Percentiles rank a stretch among this genome's conserved stretches.
These are phyloP conservation scores for Parascotia fuliginaria DNA, from an alignment of 2,888 invertebrate genomes.

Conservation along the genomic window DNA sequence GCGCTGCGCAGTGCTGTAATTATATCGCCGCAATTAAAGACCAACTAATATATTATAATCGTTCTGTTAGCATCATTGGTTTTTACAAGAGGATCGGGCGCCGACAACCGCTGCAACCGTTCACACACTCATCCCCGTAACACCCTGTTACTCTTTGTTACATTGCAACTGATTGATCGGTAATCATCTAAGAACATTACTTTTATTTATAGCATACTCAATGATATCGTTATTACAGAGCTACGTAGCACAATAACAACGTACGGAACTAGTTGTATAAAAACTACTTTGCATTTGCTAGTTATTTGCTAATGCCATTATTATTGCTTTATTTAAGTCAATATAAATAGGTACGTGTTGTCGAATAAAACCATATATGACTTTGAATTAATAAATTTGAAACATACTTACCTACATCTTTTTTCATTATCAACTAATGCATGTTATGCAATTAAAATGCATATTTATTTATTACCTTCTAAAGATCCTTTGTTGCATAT, in stretches of 20 bases:
- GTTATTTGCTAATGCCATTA: too few relatives aligned
- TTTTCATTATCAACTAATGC: too few relatives aligned
- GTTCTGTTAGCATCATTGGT: conserved; percentile 78
- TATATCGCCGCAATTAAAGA: conserved; percentile 84
- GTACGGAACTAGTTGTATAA: not conserved
- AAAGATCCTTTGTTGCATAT: too few relatives aligned
- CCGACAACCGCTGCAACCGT: conserved; percentile 66
- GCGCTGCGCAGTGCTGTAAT: conserved; percentile 75
- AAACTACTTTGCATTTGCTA: too few relatives aligned
- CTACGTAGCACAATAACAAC: not conserved
- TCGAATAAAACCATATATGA: too few relatives aligned
- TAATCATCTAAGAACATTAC: conserved; percentile 48
- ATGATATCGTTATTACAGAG: not conserved
- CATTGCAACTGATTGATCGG: conserved; percentile 63
- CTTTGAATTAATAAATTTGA: too few relatives aligned
- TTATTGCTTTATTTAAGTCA: too few relatives aligned
- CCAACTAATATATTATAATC: conserved; percentile 86
- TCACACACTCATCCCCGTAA: conserved; percentile 64
- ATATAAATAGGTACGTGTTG: too few relatives aligned
- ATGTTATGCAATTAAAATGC: not conserved
- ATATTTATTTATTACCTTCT: not conserved
- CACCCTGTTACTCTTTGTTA: conserved; percentile 55
- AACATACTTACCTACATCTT: too few relatives aligned
- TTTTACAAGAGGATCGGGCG: conserved; percentile 74
- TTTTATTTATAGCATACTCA: not conserved